Evolutionary conservation across 2,113 vertebrate genomes (phyloP), one percentile per base, ranked within the genome.

Genomic region (Podarcis cretensis): DNA sequence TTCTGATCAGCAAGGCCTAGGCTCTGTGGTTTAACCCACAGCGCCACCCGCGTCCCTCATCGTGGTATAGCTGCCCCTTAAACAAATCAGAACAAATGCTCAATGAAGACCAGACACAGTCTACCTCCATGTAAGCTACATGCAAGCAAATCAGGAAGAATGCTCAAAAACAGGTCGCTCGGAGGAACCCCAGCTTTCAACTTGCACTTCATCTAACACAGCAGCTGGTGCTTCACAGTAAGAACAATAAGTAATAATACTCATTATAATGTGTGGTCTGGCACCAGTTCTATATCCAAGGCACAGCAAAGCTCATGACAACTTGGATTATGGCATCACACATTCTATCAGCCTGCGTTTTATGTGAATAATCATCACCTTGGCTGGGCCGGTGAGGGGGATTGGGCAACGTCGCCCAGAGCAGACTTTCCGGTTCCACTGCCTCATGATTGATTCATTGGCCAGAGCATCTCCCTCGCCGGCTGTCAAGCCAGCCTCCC

Each of bases 401-500:
- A 40, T 32, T 0, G 54, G 35, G 37, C 35, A 1, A 54, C 0
- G 59, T 10, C 63, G n/a, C 57, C 59, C n/a, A 27, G 14, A 81
- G 21, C 76, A 35, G 48, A 81, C 66, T 71, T 84, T 79, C 83
- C 76, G 1, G 13, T 20, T 66, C 57, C 35, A 16, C 65, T 3
- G 32, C 66, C 54, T 65, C 30, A 8, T 82, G 69, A 81, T 74
- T 66, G 83, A 86, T 81, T 75, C 89, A 54, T 66, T 57, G 84
- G 68, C 69, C 10, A 5, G 40, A 86, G 84, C 78, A 30, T 86
- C 59, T 81, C 84, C 84, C 84, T 83, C 43, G 3, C 40, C 6
- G 79, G n/a, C 84, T 86, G 84, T 81, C 84, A 75, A 81, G n/a
- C 68, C 84, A 40, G 40, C 40, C 71, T 86, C 78, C 71, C 84